phyloP scores from a whole-genome alignment of 30 jellyfish, hydroid and myxozoan species.

The Hydractinia symbiolongicarpus region DNA sequence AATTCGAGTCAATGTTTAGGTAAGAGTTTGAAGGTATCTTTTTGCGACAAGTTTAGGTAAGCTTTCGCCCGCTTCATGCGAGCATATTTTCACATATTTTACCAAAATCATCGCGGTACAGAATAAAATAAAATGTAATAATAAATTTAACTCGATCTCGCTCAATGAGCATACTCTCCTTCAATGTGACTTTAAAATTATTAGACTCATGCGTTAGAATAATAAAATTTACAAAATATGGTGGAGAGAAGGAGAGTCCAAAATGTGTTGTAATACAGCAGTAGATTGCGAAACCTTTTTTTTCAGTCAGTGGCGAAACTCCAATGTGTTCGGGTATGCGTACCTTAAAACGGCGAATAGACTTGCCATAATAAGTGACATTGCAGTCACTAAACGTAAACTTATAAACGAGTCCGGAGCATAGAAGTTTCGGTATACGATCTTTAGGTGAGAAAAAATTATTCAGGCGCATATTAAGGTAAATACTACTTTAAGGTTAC shows the following conservation, averaged over 20 bases:
- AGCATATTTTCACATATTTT: too few relatives aligned
- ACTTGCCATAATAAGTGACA: conserved; percentile 35
- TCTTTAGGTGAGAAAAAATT: conserved; percentile 18
- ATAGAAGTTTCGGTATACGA: conserved; percentile 12
- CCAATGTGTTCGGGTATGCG: not conserved
- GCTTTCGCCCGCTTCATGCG: too few relatives aligned
- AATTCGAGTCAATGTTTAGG: too few relatives aligned
- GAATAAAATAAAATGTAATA: too few relatives aligned
- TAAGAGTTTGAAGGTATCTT: too few relatives aligned
- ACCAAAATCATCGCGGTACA: too few relatives aligned
- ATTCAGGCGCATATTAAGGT: conserved; percentile 19
- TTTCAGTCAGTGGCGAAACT: not conserved
- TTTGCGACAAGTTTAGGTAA: too few relatives aligned
- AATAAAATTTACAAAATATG: too few relatives aligned
- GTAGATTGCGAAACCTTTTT: not conserved
- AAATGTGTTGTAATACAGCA: not conserved
- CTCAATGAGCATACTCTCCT: too few relatives aligned
- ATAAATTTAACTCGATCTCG: too few relatives aligned
- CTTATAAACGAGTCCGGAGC: conserved; percentile 21
- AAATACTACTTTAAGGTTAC: not conserved
- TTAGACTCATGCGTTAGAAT: too few relatives aligned
- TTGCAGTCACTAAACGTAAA: conserved; percentile 39
- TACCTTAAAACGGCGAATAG: conserved; percentile 8
- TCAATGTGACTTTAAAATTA: too few relatives aligned
- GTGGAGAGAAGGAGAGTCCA: not conserved